These are phyloP conservation scores for Xyliphius kryptos DNA, from an alignment of 2,113 vertebrate genomes.

Conservation along the genomic window DNA sequence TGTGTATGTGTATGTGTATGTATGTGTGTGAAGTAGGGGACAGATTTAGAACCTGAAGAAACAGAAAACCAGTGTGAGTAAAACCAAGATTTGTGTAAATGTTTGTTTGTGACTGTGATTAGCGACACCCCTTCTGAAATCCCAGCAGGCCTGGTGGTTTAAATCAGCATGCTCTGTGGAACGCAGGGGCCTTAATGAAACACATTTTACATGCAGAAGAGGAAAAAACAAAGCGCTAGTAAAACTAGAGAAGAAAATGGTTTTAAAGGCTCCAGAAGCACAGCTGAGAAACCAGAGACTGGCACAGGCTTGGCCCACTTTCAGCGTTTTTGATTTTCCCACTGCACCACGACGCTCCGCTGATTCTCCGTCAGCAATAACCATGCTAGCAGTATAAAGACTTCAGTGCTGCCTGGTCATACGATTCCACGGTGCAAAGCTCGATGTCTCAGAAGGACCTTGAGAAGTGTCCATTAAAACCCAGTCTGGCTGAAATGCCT, in stretches of 20 bases:
- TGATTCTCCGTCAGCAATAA: conserved; percentile 12
- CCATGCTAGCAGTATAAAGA: not conserved
- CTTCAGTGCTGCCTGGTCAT: conserved; percentile 8
- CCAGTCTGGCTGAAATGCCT: not conserved
- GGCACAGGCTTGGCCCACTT: conserved; percentile 48
- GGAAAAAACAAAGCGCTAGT: conserved; percentile 44
- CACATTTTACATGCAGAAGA: conserved; percentile 41
- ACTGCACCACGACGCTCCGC: conserved; percentile 12
- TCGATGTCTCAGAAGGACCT: not conserved
- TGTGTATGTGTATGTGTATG: too few relatives aligned
- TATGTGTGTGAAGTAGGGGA: too few relatives aligned
- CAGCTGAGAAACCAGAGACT: conserved; percentile 56
- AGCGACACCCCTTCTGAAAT: conserved; percentile 23
- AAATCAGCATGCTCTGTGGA: conserved; percentile 27
- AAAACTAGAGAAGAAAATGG: conserved; percentile 50
- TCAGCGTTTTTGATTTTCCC: conserved; percentile 13
- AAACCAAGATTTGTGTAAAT: not conserved
- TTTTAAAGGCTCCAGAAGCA: conserved; percentile 58
- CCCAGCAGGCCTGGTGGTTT: conserved; percentile 16
- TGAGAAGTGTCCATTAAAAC: not conserved
- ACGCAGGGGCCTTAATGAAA: conserved; percentile 45
- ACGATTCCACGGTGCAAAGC: not conserved
- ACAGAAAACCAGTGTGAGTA: too few relatives aligned
- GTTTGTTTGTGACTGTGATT: conserved; percentile 35
- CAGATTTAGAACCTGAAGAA: too few relatives aligned